Conservation (phyloP, 2,113 vertebrate species). For the Chaetura pelagica region DNA sequence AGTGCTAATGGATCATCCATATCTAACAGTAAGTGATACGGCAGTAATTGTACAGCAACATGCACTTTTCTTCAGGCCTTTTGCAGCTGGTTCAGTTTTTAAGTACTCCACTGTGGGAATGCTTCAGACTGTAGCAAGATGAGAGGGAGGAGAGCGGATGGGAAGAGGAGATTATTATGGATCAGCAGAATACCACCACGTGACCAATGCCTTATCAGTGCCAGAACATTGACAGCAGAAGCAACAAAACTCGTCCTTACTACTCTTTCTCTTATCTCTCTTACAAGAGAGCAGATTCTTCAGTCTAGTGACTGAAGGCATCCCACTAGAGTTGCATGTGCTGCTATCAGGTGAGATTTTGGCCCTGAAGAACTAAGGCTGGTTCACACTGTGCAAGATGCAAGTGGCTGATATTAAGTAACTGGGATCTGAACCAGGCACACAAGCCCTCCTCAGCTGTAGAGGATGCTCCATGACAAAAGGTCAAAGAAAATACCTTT, state of each 20-base stretch:
- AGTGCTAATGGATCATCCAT: slow-evolving; percentile 3
- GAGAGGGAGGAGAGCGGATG: not conserved
- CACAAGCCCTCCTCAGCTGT: not conserved
- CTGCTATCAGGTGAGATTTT: not conserved
- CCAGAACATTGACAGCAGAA: not conserved
- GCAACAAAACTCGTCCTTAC: slow-evolving; percentile 10
- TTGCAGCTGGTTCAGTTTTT: not conserved
- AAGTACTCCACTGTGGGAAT: not conserved
- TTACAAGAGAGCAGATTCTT: slow-evolving; percentile 11
- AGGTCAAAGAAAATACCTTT: slow-evolving; percentile 14
- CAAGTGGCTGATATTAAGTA: not conserved
- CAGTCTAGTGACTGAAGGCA: not conserved
- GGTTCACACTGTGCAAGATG: not conserved
- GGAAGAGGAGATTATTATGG: not conserved
- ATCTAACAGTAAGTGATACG: not conserved
- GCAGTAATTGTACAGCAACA: not conserved
- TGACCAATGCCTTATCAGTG: not conserved
- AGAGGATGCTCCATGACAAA: not conserved
- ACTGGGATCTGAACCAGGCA: not conserved
- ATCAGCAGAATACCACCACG: not conserved
- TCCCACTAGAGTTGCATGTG: not conserved
- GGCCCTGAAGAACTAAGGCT: slow-evolving; percentile 7
- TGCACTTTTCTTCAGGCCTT: not conserved
- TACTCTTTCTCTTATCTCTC: slow-evolving; percentile 13
- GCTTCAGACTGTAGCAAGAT: not conserved